Evolutionary conservation across 2,888 invertebrate species (phyloP), one percentile per base, ranked within the genome.

Genomic region (Hipparchia sbordonii): DNA sequence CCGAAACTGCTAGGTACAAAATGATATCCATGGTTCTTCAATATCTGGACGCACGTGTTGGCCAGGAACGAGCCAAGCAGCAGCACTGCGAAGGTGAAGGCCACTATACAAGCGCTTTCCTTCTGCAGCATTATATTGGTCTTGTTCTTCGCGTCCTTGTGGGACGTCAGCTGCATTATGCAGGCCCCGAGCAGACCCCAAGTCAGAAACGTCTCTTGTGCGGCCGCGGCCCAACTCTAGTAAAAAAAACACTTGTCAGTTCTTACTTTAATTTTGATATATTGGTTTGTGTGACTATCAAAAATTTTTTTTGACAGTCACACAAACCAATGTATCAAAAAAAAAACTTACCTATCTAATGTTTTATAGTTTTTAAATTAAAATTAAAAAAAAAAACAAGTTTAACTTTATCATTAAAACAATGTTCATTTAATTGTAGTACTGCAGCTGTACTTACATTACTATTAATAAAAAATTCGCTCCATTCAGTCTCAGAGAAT

Each of bases 1-100:
- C 98, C 98, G 88, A 97, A 98, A 45, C 98, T 98, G 77, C 97
- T 97, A 1, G 98, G 97, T 69, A 96, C 91, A 84, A 97, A 98
- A 71, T 93, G 89, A 82, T 96, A 98, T 67, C 97, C 97, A 79
- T 96, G 94, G 74, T 96, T 95, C 81, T 95, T 95, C 78, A 98
- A 89, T 80, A 98, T 96, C 84, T 97, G 96, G 68, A 97, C 95
- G 87, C 97, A 98, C 8, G 97, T 96, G 83, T 97, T 97, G 46
- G 97, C 98, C 77, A 98, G 90, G 82, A 98, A 95, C 0, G 97
- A 97, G 2, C 96, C 95, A 56, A 98, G 89, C 13, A 97, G 87
- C 67, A 98, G 91, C 12, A 97, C 95, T 9, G 96, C 95, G 74
- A 97, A 93, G 0, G 98, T 98, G 79, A 98, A 92, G 6, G 87